Conservation (phyloP, 1,140 invertebrate species). For the Diuraphis noxia region DNA sequence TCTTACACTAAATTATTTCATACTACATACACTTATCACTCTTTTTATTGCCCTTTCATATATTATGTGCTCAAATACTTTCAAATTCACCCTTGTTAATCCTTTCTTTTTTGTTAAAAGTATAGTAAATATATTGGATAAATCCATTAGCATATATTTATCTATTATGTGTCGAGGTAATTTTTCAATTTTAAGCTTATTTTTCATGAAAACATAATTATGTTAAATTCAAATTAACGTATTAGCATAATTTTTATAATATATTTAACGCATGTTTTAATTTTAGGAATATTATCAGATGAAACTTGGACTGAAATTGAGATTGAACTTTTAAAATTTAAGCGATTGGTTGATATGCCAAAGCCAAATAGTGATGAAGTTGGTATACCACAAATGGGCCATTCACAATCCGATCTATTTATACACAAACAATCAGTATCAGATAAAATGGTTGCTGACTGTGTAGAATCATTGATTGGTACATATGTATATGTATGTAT, state of each 20-base stretch:
- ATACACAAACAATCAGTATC: constrained; percentile 62
- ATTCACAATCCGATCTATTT: constrained; percentile 43
- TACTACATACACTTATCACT: too few relatives aligned
- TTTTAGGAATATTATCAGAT: constrained; percentile 38
- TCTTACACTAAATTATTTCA: too few relatives aligned
- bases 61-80: too few relatives aligned
- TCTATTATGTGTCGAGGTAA: not conserved
- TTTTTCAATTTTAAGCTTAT: not conserved
- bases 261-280: not conserved
- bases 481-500: constrained; percentile 55
- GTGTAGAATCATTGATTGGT: constrained; percentile 93
- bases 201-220: not conserved
- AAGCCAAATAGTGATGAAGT: not conserved
- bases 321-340: constrained; percentile 6
- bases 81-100: too few relatives aligned
- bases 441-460: constrained; percentile 98
- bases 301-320: constrained; percentile 25
- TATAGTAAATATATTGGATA: too few relatives aligned
- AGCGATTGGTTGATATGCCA: not conserved
- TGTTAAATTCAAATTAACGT: not conserved
- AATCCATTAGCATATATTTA: too few relatives aligned
- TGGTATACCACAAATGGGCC: not conserved
- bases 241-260: not conserved
- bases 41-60: too few relatives aligned
- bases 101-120: too few relatives aligned